Base-by-base conservation (phyloP, 1,140 invertebrate species). In the Anthonomus grandis region DNA sequence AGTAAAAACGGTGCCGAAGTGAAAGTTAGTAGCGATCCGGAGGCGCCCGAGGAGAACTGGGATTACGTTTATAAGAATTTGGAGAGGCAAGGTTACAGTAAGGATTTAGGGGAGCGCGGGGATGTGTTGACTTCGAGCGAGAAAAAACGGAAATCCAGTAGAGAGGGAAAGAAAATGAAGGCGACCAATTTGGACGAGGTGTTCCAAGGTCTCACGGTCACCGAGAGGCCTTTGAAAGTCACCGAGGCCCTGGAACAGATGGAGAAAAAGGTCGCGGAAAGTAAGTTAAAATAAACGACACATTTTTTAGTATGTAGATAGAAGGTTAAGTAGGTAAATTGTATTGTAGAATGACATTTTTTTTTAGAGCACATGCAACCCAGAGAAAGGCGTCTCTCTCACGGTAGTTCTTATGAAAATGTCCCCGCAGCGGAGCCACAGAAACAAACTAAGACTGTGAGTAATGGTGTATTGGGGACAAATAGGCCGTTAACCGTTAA, bases 51-150 rank as follows among this genome's bases (percentile, higher is more conserved):
- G 46, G 74, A 58, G 69, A 81, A 80, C 41, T 90, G 87, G 87
- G 85, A 87, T 66, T 90, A 87, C 67, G 89, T 90, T 0, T 90
- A 86, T 65, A 79, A 83, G 59, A 87, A 87, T 71, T 72, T 90
- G 3, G 85, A 88, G 54, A 86, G 80, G 60, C 81, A 84, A 60
- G 83, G 86, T 1, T 86, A 89, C 61, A 83, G 80, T 2, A 86
- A 86, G 64, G 83, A 86, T 70, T 68, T 84, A 4, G 81, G 78
- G 2, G 83, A 86, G 44, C 71, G 79, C 13, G 79, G 81, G 8
- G 83, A 85, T 70, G 70, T 86, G 22, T 75, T 5, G 13, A 52
- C 73, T 1, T 74, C 74, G 17, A 42, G 19, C 36, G 51, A 58
- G 23, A 52, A 47, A 21, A 47, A 58, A 39, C 27, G 51, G 37